Evolutionary conservation across 2,888 invertebrate species (phyloP).

Genomic region (Cataglyphis cursor): DNA sequence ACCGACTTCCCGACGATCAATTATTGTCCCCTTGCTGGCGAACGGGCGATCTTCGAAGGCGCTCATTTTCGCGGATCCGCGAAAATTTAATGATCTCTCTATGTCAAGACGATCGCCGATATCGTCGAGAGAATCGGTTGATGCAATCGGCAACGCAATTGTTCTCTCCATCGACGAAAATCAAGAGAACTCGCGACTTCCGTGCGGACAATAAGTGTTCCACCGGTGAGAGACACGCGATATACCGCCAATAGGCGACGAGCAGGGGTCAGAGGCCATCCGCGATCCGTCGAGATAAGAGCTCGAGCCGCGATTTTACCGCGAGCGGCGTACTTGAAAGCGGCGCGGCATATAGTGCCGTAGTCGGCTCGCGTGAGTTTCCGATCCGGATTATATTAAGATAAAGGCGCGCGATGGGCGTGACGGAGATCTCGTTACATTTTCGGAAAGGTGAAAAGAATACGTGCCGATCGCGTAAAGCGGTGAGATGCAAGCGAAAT

Average conservation of each 20-base stretch:
- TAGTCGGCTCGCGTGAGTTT: conserved; percentile 78
- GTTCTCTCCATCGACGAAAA: conserved; percentile 13
- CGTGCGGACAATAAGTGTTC: conserved; percentile 69
- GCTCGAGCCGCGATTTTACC: conserved; percentile 79
- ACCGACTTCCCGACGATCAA: conserved; percentile 65
- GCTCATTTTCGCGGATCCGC: not conserved
- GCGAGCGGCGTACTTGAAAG: conserved; percentile 82
- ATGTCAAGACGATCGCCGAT: not conserved
- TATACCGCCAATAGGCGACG: conserved; percentile 82
- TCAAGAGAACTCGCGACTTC: conserved; percentile 12
- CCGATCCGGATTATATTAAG: conserved; percentile 85
- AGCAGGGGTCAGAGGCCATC: conserved; percentile 78
- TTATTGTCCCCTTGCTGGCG: conserved; percentile 56
- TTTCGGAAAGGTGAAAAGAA: conserved; percentile 77
- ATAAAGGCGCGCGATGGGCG: conserved; percentile 79
- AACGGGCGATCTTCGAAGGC: conserved; percentile 34
- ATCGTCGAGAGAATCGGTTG: not conserved
- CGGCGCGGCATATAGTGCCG: conserved; percentile 52
- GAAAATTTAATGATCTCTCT: not conserved
- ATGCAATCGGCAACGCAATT: conserved; percentile 1
- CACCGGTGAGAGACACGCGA: conserved; percentile 78
- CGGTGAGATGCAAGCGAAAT: conserved; percentile 28
- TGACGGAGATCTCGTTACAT: conserved; percentile 79
- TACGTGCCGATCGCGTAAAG: conserved; percentile 37
- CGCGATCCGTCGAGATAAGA: conserved; percentile 81